Base-by-base conservation (phyloP, 2,888 invertebrate species). In the Andrena praecox region DNA sequence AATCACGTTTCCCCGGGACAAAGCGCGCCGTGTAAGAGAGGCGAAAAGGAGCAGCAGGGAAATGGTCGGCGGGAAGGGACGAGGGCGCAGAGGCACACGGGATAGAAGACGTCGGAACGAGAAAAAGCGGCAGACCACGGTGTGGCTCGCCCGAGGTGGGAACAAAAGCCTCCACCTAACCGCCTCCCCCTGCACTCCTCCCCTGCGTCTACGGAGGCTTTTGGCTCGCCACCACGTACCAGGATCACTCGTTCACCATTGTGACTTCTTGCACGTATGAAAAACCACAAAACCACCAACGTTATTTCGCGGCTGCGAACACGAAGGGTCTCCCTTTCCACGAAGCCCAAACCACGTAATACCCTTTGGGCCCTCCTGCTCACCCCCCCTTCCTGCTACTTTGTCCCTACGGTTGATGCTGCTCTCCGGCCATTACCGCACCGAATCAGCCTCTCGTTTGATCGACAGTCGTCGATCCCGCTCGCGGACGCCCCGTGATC, bases 191-290 rank as follows among this genome's bases (percentile, higher is more conserved):
- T 85, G 70, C 83, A 66, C 69, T 73, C 74, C 70, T 67, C 72
- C 20, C 64, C 66, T 66, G 48, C 62, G 54, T 60, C 35, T 64
- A 48, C 64, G 75, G 67, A 69, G 75, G 67, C 78, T 67, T 68
- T 74, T 42, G 78, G 80, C 80, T 75, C 56, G 73, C 76, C 77
- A 77, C 76, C 77, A 77, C 78, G 80, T 80, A 80, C 75, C 85
- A 66, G 84, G 75, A 84, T 88, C 89, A 77, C 80, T 89, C 80
- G 77, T 84, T 77, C 85, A 79, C 87, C 84, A 85, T 87, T 90
- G 89, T 90, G 89, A 88, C 86, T 90, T 91, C 85, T 89, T 86
- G 89, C 90, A 84, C 87, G 87, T 90, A 91, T 89, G 89, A 89
- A 90, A 91, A 90, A 91, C 91, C 90, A 86, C 90, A 89, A 56